Base-by-base conservation (phyloP, 53 echinoderm and acorn worm species). In the Holothuria leucospilota region DNA sequence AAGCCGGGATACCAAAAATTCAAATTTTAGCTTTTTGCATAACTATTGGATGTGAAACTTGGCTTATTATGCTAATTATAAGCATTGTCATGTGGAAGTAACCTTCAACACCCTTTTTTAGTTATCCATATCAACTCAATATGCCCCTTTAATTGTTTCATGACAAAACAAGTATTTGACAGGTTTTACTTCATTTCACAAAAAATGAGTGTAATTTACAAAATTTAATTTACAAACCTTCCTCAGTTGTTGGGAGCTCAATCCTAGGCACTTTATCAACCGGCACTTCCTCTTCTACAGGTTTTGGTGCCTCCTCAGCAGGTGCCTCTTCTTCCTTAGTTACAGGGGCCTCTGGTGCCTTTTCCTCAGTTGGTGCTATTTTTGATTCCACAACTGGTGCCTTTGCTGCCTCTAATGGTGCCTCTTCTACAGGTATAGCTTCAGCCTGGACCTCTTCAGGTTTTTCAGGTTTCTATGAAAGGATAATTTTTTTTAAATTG, bases 371-470 rank as follows among this genome's bases (percentile, higher is more conserved):
- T 26, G 85, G 80, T 15, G 90, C 85, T 29, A 85, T n/a, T 20
- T 65, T 65, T 14, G 89, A 41, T 85, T 89, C 89, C 4, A 84
- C 84, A 25, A 62, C 77, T 13, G 72, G 89, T 25, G 63, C 71
- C 24, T 85, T 12, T 10, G 58, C 18, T 27, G 71, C 70, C 39
- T 59, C 85, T 20, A 59, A 71, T 13, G 87, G 78, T 7, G 66
- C 82, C 42, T 82, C 82, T 29, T 68, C 81, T 2, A 63, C 83
- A 40, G 90, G 93, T 2, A 58, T 84, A 39, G 72, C 90, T 62
- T 90, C 89, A 69, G 85, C 88, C 60, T 88, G 79, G 15, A 91
- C 62, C 20, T 90, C 91, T 59, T 83, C 84, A 9, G 65, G 60
- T 77, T 88, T 85, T 20, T 34, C 84, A 70, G 82, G 90, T 68